phyloP scores from a whole-genome alignment of 2,888 invertebrate genomes.

The Stramonita haemastoma region DNA sequence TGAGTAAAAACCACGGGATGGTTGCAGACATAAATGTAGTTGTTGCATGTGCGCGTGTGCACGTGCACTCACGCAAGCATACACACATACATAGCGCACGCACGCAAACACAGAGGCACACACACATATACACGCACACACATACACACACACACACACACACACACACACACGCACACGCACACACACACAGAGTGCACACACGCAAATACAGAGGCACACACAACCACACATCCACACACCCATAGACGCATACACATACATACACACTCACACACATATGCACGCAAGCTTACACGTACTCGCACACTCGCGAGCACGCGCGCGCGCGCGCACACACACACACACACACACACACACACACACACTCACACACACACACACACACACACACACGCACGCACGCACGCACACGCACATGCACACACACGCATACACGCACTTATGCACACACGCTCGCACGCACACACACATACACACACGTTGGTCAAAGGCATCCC shows the following conservation, averaged over 20 bases:
- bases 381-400: not conserved
- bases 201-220: not conserved
- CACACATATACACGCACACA: not conserved
- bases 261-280: not conserved
- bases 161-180: not conserved
- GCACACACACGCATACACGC: not conserved
- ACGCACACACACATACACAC: too few relatives aligned
- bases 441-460: too few relatives aligned
- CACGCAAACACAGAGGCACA: not conserved
- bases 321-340: not conserved
- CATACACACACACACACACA: not conserved
- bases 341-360: constrained; percentile 2
- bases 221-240: too few relatives aligned
- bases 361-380: not conserved
- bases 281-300: not conserved
- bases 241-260: not conserved
- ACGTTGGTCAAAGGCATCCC: too few relatives aligned
- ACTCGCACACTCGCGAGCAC: not conserved
- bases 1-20: too few relatives aligned
- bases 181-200: too few relatives aligned
- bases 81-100: too few relatives aligned
- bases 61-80: too few relatives aligned
- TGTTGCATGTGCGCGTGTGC: too few relatives aligned
- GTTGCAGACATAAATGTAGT: too few relatives aligned
- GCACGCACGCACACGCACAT: not conserved